These are phyloP conservation scores for Cliona cf. orientalis DNA, from an alignment of 37 sponge, comb jelly and placozoan species.

Conservation along the genomic window DNA sequence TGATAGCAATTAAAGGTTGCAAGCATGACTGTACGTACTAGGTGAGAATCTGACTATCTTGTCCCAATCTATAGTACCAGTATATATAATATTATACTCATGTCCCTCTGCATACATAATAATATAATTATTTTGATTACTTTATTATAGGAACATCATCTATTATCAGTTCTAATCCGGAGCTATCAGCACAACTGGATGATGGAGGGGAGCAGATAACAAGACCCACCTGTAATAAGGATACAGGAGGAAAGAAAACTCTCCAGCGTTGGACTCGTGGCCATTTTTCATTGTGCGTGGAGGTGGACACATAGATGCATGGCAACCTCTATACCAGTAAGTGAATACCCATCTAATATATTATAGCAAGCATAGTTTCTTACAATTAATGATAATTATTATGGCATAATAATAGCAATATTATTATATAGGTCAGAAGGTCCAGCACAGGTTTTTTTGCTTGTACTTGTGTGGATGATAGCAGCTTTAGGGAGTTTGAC, in stretches of 20 bases:
- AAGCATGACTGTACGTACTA: no score
- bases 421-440: slow-evolving; percentile 40
- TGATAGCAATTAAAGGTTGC: no score
- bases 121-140: no score
- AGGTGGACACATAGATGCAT: slow-evolving; percentile 37
- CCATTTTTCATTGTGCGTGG: slow-evolving; percentile 13
- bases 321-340: slow-evolving; percentile 55
- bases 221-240: slow-evolving; percentile 23
- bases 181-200: no score
- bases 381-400: background rate
- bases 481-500: background rate
- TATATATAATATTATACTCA: no score
- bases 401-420: background rate
- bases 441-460: slow-evolving; percentile 45
- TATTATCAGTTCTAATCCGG: no score
- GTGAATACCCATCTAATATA: background rate
- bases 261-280: slow-evolving; percentile 31
- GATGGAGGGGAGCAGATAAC: no score
- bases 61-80: no score
- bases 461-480: slow-evolving; percentile 27
- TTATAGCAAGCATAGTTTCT: background rate
- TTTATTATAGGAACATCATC: no score
- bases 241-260: slow-evolving; percentile 4
- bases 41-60: no score
- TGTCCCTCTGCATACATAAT: no score